Conservation (phyloP, 2,113 vertebrate species). For the Semicossyphus pulcher region DNA sequence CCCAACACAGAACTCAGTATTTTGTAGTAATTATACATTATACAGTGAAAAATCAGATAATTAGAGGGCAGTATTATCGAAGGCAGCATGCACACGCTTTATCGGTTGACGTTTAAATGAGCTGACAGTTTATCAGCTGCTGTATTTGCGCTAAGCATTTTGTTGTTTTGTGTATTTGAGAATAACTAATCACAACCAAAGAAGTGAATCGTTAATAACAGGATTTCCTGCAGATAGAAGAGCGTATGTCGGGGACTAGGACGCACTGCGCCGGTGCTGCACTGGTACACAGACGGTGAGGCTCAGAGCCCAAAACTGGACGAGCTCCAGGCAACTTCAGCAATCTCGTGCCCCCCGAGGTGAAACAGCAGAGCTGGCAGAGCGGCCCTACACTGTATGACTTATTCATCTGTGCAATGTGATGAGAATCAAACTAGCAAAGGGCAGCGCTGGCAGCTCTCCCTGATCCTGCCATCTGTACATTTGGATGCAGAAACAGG, state of each 20-base stretch:
- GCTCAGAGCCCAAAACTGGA: constrained; percentile 62
- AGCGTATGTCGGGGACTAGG: constrained; percentile 19
- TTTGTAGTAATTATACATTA: too few relatives aligned
- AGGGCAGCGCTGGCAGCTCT: constrained; percentile 56
- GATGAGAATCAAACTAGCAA: constrained; percentile 60
- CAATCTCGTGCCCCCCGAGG: constrained; percentile 50
- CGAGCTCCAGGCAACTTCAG: constrained; percentile 69
- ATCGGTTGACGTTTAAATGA: neutral
- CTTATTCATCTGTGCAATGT: constrained; percentile 70
- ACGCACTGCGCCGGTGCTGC: neutral
- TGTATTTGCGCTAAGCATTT: too few relatives aligned
- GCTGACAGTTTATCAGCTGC: constrained; percentile 1
- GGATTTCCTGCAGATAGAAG: constrained; percentile 35
- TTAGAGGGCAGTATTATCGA: neutral
- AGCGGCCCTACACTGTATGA: constrained; percentile 46
- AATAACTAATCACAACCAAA: constrained; percentile 1
- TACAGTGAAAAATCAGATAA: neutral
- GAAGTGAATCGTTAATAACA: constrained; percentile 14
- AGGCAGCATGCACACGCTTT: neutral
- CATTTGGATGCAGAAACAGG: constrained; percentile 41
- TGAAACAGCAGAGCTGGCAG: constrained; percentile 53
- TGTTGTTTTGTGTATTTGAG: too few relatives aligned
- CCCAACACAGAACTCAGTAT: too few relatives aligned
- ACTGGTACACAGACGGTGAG: too few relatives aligned
- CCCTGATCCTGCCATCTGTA: constrained; percentile 66